Conservation (phyloP, 1,140 invertebrate genomes). For the Metaphire vulgaris region DNA sequence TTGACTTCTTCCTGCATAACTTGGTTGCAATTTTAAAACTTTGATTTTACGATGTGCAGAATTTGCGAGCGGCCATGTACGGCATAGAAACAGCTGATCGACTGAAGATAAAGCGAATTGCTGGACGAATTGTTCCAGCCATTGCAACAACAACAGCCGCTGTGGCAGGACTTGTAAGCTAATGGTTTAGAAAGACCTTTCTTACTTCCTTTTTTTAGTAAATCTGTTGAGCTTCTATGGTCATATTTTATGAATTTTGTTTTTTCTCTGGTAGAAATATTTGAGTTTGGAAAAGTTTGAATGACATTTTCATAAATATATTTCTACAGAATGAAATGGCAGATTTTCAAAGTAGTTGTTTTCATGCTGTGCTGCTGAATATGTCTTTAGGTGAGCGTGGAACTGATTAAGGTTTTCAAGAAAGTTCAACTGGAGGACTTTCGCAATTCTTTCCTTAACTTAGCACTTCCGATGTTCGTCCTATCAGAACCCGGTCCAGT, state of each 20-base stretch:
- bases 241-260: not conserved
- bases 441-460: constrained; percentile 95
- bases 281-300: not conserved
- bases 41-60: constrained; percentile 55
- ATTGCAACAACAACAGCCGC: constrained; percentile 97
- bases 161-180: constrained; percentile 85
- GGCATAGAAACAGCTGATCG: constrained; percentile 86
- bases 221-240: not conserved
- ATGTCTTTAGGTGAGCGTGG: constrained; percentile 41
- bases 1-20: no score
- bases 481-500: constrained; percentile 77
- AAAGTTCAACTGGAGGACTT: constrained; percentile 56
- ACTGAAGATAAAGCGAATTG: constrained; percentile 94
- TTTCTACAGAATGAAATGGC: not conserved
- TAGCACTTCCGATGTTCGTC: constrained; percentile 91
- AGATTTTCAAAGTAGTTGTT: no score
- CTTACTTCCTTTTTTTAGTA: constrained; percentile 51
- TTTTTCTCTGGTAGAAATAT: not conserved
- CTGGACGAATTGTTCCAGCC: constrained; percentile 97
- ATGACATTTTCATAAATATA: not conserved
- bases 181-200: no score
- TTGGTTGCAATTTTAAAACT: no score
- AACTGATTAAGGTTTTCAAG: constrained; percentile 47
- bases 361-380: not conserved
- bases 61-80: constrained; percentile 92